Evolutionary conservation across 2,113 vertebrate species (phyloP), one percentile per base, ranked within the genome.

Genomic region (Sceloporus undulatus): DNA sequence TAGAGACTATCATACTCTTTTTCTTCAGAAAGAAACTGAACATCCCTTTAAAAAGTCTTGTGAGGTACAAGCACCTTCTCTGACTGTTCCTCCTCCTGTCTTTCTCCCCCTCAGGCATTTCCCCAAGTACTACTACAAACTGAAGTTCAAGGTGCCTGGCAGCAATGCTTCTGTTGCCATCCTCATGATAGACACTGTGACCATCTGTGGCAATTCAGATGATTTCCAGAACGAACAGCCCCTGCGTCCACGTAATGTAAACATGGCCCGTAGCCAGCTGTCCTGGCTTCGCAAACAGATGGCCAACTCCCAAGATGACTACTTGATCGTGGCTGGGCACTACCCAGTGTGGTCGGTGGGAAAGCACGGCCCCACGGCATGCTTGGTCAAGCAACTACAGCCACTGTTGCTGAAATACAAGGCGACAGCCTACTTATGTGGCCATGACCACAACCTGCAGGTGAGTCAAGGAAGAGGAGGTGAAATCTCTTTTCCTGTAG

Each of bases 391-490:
- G 59, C 91, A 91, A 0, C 90, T 99, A 38, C 96, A 94, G 1
- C 98, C 98, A 0, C 94, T 99, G 87, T 96, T 99, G 82, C 82
- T 91, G 23, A 97, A 94, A 1, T 94, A 98, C 92, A 96, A 96
- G 1, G 98, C 97, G 92, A 99, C 97, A 0, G 98, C 98, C 18
- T 99, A 98, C 92, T 88, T 99, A 85, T 97, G 98, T 5, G 98
- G 98, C 2, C 98, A 99, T 0, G 98, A 99, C 90, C 98, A 99
- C 95, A 98, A 99, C 84, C 94, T 99, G 85, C 98, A 99, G 98
- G 98, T 98, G 93, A 92, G 87, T 2, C 5, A 1, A 19, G 56
- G 21, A 14, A 2, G 8, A 71, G 9, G 2, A 54, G 9, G 56
- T 59, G 56, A 9, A 59, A 59, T 59, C 56, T 59, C 56, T 16